These are phyloP conservation scores for Phalangium opilio DNA, from an alignment of 2,888 invertebrate genomes.

Conservation along the genomic window DNA sequence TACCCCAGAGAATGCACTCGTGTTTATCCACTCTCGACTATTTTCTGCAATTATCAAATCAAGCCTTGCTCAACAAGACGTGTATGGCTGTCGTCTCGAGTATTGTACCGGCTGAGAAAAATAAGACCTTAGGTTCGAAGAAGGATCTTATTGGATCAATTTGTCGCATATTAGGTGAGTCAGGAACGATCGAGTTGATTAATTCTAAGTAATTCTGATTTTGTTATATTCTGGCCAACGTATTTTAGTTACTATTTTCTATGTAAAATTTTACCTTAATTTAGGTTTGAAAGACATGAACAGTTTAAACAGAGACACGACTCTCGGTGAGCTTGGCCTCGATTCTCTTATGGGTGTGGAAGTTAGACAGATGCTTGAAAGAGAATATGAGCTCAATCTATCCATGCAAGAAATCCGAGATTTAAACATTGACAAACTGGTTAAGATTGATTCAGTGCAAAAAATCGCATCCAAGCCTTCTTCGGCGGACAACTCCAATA, in stretches of 20 bases:
- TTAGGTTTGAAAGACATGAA: constrained; percentile 73
- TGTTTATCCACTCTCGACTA: constrained; percentile 74
- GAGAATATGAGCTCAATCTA: constrained; percentile 77
- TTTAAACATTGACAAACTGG: constrained; percentile 59
- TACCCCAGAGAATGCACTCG: constrained; percentile 89
- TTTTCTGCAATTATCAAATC: constrained; percentile 77
- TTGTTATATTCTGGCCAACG: too few relatives aligned
- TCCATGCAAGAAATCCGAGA: constrained; percentile 79
- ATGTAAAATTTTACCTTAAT: too few relatives aligned
- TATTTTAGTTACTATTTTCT: too few relatives aligned
- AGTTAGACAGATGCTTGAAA: constrained; percentile 87
- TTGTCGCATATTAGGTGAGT: constrained; percentile 66
- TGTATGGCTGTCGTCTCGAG: constrained; percentile 50
- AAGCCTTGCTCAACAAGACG: constrained; percentile 44
- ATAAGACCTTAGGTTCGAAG: constrained; percentile 37
- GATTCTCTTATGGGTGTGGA: constrained; percentile 98
- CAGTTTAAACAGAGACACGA: constrained; percentile 55
- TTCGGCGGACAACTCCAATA: too few relatives aligned
- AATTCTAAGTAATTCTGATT: too few relatives aligned
- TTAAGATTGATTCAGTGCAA: constrained; percentile 30
- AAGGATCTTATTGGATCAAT: constrained; percentile 50
- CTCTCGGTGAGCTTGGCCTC: constrained; percentile 87
- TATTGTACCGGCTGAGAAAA: constrained; percentile 76
- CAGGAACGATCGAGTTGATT: too few relatives aligned
- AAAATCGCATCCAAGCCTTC: too few relatives aligned